These are phyloP conservation scores for Melospiza georgiana DNA, from an alignment of 2,113 vertebrate genomes.

Conservation along the genomic window DNA sequence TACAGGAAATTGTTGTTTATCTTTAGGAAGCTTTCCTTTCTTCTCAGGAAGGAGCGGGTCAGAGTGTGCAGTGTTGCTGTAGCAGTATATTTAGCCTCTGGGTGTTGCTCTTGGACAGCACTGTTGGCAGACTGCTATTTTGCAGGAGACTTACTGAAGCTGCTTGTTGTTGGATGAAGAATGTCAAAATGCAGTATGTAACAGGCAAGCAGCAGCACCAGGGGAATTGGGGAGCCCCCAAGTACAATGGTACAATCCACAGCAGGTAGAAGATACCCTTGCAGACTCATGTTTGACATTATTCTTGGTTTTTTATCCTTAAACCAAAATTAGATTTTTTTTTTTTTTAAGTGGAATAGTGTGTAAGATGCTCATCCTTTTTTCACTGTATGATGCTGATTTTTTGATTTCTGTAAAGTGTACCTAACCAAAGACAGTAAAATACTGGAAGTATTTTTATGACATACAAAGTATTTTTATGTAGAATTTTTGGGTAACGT, in stretches of 20 bases:
- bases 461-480: background rate
- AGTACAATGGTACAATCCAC: background rate
- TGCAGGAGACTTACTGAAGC: background rate
- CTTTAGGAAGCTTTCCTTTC: background rate
- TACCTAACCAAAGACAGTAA: background rate
- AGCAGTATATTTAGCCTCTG: constrained; percentile 59
- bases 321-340: background rate
- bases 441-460: background rate
- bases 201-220: background rate
- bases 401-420: background rate
- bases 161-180: background rate
- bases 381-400: background rate
- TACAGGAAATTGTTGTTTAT: background rate
- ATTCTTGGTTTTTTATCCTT: background rate
- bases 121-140: background rate
- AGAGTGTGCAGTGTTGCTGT: constrained; percentile 1
- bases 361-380: background rate
- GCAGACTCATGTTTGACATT: background rate
- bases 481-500: background rate
- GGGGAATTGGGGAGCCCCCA: background rate
- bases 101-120: constrained; percentile 60
- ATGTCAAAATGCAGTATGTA: background rate
- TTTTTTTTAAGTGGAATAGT: background rate
- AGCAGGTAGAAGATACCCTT: background rate
- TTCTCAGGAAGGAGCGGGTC: background rate